These are phyloP conservation scores for Pandemis heparana DNA, from an alignment of 2,888 invertebrate genomes.

Conservation along the genomic window DNA sequence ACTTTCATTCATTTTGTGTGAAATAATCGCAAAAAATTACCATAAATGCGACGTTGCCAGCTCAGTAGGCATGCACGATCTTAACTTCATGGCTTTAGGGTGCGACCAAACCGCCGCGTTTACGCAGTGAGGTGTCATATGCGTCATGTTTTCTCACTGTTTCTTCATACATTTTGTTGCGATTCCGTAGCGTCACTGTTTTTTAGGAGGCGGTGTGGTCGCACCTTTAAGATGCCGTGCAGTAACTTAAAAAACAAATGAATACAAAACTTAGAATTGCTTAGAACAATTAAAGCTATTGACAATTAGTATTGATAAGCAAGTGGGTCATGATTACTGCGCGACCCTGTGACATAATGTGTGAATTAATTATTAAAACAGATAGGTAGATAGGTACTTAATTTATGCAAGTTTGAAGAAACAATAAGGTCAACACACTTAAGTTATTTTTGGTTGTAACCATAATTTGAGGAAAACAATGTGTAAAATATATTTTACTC, in stretches of 20 bases:
- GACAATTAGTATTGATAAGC: slow-evolving; percentile 35
- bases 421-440: slow-evolving; percentile 6
- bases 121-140: too few species aligned
- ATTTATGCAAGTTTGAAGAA: background rate
- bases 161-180: too few species aligned
- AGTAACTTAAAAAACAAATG: background rate
- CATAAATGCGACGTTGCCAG: too few species aligned
- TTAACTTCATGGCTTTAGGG: too few species aligned
- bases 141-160: too few species aligned
- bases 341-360: slow-evolving; percentile 25
- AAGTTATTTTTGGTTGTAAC: background rate
- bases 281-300: slow-evolving; percentile 24
- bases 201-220: too few species aligned
- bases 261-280: background rate
- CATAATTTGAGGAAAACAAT: background rate
- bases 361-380: background rate
- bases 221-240: too few species aligned
- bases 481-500: background rate
- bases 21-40: too few species aligned
- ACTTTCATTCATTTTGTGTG: too few species aligned
- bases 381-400: background rate
- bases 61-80: too few species aligned
- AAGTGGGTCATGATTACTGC: slow-evolving; percentile 33
- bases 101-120: too few species aligned
- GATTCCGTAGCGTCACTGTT: too few species aligned